Base-by-base conservation (phyloP, 1,140 invertebrate genomes). In the Diorhabda carinulata region DNA sequence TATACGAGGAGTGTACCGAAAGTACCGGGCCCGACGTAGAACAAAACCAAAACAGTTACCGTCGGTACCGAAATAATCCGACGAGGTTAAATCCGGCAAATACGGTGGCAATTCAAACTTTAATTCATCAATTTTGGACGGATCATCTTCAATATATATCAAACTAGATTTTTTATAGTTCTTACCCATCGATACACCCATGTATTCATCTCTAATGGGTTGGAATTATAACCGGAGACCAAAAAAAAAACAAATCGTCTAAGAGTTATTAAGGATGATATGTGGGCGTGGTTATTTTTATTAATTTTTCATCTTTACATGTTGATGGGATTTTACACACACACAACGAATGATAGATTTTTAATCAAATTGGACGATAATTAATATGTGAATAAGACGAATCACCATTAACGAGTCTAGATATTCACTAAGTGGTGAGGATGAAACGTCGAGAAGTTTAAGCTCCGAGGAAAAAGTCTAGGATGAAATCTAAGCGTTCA, bases 161-260 rank as follows among this genome's bases (percentile, higher is more conserved):
- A 57, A 25, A 25, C 25, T 25, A 25, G 25, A 25, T 25, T 25
- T 25, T 25, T 25, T 25, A 25, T 25, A 25, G 25, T 57, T 25
- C 7, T 57, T 57, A 4, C 8, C 8, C 8, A 57, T 9, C 25
- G 57, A 7, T 10, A 57, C 25, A 57, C 25, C 7, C n/a, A 57
- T 10, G 57, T 25, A 10, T 6, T 57, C 25, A 25, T 25, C 25
- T 57, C 58, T 67, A 67, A 67, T 67, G 66, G 43, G 59, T 67
- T 43, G 59, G 59, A 67, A 67, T 67, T 59, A 67, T 67, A 67
- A 67, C 66, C 66, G 43, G 25, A 61, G 42, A 43, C 25, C 25
- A 61, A 61, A 61, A 57, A 57, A 57, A 57, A 10, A 57, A 10
- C 10, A 57, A 61, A 61, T 61, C 59, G 6, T 40, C 42, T 61